phyloP scores from a whole-genome alignment of 2,113 vertebrate genomes.

The Clinocottus analis region DNA sequence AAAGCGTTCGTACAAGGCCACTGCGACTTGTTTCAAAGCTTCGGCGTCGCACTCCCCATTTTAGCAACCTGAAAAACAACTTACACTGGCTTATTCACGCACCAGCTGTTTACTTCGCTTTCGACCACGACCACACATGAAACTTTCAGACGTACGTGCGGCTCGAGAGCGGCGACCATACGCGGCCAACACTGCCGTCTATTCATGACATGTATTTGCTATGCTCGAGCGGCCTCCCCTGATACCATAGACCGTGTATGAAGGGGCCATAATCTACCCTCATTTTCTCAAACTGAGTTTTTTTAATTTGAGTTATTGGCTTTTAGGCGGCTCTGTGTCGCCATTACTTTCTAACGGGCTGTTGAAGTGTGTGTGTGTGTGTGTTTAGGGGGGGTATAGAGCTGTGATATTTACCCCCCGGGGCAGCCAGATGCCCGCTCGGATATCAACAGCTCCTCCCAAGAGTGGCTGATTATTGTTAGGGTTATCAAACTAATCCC shows the following conservation, averaged over 20 bases:
- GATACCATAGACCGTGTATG: slow-evolving; percentile 46
- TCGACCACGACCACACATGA: slow-evolving; percentile 47
- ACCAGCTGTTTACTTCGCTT: slow-evolving; percentile 47
- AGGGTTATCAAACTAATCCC: slow-evolving; percentile 43
- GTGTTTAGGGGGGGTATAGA: not conserved
- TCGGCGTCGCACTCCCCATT: not conserved
- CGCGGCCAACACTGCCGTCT: slow-evolving; percentile 53
- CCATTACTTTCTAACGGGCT: slow-evolving; percentile 1
- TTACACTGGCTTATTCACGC: slow-evolving; percentile 59
- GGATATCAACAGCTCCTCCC: slow-evolving; percentile 48
- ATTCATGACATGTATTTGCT: slow-evolving; percentile 67
- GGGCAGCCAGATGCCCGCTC: slow-evolving; percentile 51
- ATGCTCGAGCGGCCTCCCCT: slow-evolving; percentile 23
- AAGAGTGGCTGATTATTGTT: slow-evolving; percentile 56
- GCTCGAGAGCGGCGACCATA: slow-evolving; percentile 18
- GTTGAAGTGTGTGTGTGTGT: not conserved
- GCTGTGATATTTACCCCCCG: slow-evolving; percentile 27
- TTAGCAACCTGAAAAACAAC: slow-evolving; percentile 50
- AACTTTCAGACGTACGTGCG: slow-evolving; percentile 16
- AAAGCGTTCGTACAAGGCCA: not conserved
- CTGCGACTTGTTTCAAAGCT: not conserved
- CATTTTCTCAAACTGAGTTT: slow-evolving; percentile 34
- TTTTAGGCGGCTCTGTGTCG: slow-evolving; percentile 1
- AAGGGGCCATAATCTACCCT: slow-evolving; percentile 44
- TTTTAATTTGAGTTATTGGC: slow-evolving; percentile 21